Evolutionary conservation across 2,797 vertebrate genomes (phyloP), one percentile per base, ranked within the genome.

Genomic region (Peromyscus aztecus): DNA sequence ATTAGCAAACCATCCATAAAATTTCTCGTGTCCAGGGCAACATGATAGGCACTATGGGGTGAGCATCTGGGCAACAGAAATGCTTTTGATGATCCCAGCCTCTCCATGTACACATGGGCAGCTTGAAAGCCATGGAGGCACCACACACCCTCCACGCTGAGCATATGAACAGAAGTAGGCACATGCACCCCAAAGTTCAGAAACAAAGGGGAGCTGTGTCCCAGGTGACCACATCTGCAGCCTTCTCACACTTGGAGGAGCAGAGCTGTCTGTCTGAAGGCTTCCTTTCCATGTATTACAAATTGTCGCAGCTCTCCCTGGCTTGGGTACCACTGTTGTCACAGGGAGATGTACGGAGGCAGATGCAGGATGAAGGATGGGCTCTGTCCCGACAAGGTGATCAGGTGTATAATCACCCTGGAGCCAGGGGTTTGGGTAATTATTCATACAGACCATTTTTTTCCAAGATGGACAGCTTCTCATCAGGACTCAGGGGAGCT

Each of bases 341-440:
- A 29, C 43, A 59, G 97, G 92, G 90, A 91, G 97, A 4, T 2
- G 40, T 96, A 83, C 46, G 93, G 97, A 97, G 90, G 92, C 77
- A 94, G 90, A 94, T 65, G n/a, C 80, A 3, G 91, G 94, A 91
- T 23, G 90, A 97, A 98, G 71, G 92, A 97, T 92, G 88, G 1
- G 94, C 40, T 97, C 85, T 34, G 0, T 97, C 96, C 98, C 0
- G 63, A 95, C 98, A 96, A 97, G 96, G 97, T 55, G 88, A 94
- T 40, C 0, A 55, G 0, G 57, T 52, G 29, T 89, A 76, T 67
- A 75, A 96, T 96, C 94, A 89, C 96, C 80, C 98, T 83, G 43
- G 0, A 85, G 90, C 0, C 1, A 89, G 93, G 81, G 97, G 90
- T 95, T 84, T n/a, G 55, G 95, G 84, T 92, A 77, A 89, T 87